Percentiles rank a stretch among this genome's conserved stretches.
These are phyloP conservation scores for Dicerorhinus sumatrensis DNA, from an alignment of 2,113 vertebrate genomes.

Conservation along the genomic window DNA sequence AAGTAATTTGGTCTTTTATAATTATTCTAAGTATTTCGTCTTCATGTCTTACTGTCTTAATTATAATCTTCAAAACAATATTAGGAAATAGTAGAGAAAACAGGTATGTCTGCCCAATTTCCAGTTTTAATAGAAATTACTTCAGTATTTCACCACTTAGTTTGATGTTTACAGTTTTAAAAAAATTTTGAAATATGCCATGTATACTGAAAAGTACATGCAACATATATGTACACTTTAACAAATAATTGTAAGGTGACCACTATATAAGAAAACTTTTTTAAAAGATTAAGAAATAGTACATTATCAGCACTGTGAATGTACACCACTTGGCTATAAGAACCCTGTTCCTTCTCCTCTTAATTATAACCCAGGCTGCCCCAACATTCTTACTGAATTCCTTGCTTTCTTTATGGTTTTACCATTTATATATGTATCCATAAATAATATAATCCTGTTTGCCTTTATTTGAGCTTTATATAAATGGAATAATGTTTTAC, in stretches of 20 bases:
- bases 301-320: not conserved
- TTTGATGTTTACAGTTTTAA: not conserved
- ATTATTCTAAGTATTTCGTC: conserved; percentile 9
- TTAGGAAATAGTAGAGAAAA: not conserved
- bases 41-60: not conserved
- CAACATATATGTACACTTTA: not conserved
- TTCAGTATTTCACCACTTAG: not conserved
- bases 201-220: not conserved
- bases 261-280: not conserved
- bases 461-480: not conserved
- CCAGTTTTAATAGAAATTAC: not conserved
- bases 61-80: not conserved
- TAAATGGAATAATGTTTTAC: not conserved
- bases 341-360: not conserved
- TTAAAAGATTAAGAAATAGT: not conserved
- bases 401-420: not conserved
- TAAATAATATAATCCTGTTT: not conserved
- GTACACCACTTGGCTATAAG: not conserved
- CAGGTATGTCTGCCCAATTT: not conserved
- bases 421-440: not conserved
- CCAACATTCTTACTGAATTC: not conserved
- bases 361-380: not conserved
- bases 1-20: not conserved
- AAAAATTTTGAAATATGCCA: not conserved
- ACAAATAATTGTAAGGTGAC: not conserved